Percentiles rank a stretch among this genome's conserved stretches.
phyloP scores from a whole-genome alignment of 2,797 vertebrate species.

The Sciurus vulgaris region DNA sequence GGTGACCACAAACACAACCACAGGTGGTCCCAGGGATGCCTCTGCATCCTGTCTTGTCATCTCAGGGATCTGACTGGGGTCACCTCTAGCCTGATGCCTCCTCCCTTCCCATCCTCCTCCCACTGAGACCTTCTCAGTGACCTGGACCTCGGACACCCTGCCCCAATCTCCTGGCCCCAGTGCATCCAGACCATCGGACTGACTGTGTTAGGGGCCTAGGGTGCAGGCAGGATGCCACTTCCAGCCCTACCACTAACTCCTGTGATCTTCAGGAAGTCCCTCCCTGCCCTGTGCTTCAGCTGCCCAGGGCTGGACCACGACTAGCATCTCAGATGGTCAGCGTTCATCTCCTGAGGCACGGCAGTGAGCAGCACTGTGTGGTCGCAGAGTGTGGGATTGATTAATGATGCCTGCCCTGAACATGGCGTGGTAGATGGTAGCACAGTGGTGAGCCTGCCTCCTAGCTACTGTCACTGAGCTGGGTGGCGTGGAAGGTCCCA shows the following conservation, averaged over 20 bases:
- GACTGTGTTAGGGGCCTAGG: background rate
- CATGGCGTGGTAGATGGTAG: background rate
- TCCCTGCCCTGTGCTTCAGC: background rate
- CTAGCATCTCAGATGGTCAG: background rate
- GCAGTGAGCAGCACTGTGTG: background rate
- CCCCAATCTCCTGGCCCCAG: background rate
- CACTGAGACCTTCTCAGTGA: background rate
- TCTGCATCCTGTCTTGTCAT: slow-evolving; percentile 48
- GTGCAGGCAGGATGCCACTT: background rate
- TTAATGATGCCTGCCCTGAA: slow-evolving; percentile 60
- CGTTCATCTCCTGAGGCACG: background rate
- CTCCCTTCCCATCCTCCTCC: background rate
- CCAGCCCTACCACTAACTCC: background rate
- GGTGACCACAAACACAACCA: slow-evolving; percentile 64
- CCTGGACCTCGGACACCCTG: background rate
- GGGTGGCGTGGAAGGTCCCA: background rate
- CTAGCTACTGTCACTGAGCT: background rate
- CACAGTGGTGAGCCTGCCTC: background rate
- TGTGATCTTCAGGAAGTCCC: background rate
- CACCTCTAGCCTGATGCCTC: slow-evolving; percentile 11
- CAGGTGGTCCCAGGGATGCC: background rate
- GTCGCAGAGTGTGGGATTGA: background rate
- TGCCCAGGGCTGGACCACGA: background rate
- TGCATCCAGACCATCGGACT: background rate
- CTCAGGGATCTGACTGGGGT: slow-evolving; percentile 28